Evolutionary conservation across 2,888 invertebrate genomes (phyloP), one percentile per base, ranked within the genome.

Genomic region (Platycheirus rosarum): DNA sequence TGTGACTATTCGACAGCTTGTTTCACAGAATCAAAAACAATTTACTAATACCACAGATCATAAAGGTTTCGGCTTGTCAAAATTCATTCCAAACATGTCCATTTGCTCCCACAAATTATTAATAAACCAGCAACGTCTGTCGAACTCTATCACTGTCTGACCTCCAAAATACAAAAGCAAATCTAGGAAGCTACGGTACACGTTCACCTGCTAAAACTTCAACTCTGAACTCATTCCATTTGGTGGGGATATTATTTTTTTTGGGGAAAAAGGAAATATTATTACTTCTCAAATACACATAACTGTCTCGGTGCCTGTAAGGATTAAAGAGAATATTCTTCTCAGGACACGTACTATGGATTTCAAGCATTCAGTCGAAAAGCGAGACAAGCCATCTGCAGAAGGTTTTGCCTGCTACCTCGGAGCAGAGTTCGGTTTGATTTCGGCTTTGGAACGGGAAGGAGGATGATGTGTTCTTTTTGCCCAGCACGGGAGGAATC

Each of bases 71-170:
- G 44, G 20, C 63, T 42, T 82, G 82, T 77, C 82, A 73, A 62
- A 77, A 73, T 68, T 76, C 66, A 82, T 82, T 73, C 23, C 55
- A n/a, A n/a, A n/a, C n/a, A 49, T 77, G 63, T 73, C 49, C 71
- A 73, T 73, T 68, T 57, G 18, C 37, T 42, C 32, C 57, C 35
- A 44, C 20, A 49, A 37, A 71, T 68, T 66, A 76, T 76, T 76
- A 75, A 80, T 75, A 75, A 80, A 80, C 70, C 65, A 80, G 70
- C 65, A 18, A 55, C 69, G 18, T 20, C 68, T 44, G 51, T 53
- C 37, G 35, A 76, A 62, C 53, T 62, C 11, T 26, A 76, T 42
- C 44, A 23, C 1, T 29, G 26, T 26, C 51, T 71, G 70, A 77
- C 71, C 77, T 65, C 63, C 9, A 51, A 71, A 51, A 35, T 8